Evolutionary conservation across 2,888 invertebrate species (phyloP), one percentile per base, ranked within the genome.

Genomic region (Amiota minor): DNA sequence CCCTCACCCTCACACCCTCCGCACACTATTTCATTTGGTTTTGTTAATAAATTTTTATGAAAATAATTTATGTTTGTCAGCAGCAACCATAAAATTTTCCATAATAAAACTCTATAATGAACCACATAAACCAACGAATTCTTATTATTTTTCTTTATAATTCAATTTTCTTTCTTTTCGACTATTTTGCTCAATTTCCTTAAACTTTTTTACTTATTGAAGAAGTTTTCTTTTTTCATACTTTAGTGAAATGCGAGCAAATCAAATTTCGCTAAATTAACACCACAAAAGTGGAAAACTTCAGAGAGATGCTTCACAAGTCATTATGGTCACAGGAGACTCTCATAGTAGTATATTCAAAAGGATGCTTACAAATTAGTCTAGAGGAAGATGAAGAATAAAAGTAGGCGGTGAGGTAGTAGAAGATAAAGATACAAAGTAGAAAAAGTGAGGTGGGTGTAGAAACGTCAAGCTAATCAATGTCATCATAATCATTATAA

Each of bases 401-500:
- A 71, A 20, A 71, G 71, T 47, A 69, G 0, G 70, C 67, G 70
- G 14, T 61, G 45, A 16, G 45, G 18, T 46, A 71, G 16, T 45
- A 50, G 46, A 11, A 18, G 49, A 55, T 55, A 73, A 75, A 67
- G 46, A 61, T 12, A 35, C 10, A 45, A 55, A 70, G 72, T 16
- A 53, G 8, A 53, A n/a, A n/a, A 53, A 53, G 53, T 53, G n/a
- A 53, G n/a, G 16, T 16, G 35, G 35, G 18, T 14, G 20, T 18
- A 18, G 23, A 68, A 53, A 68, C 69, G 71, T 69, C 75, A 74
- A 74, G 72, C 80, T 74, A 74, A 79, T 81, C 76, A 79, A 78
- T 75, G 77, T 74, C 78, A 76, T 59, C 73, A 76, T 76, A 75
- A 80, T 79, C 74, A 76, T 72, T 67, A 65, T 73, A 75, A 69